Percentiles rank a stretch among this genome's conserved stretches.
phyloP scores from a whole-genome alignment of 2,797 vertebrate genomes.

The Mormyrops boulengeri region DNA sequence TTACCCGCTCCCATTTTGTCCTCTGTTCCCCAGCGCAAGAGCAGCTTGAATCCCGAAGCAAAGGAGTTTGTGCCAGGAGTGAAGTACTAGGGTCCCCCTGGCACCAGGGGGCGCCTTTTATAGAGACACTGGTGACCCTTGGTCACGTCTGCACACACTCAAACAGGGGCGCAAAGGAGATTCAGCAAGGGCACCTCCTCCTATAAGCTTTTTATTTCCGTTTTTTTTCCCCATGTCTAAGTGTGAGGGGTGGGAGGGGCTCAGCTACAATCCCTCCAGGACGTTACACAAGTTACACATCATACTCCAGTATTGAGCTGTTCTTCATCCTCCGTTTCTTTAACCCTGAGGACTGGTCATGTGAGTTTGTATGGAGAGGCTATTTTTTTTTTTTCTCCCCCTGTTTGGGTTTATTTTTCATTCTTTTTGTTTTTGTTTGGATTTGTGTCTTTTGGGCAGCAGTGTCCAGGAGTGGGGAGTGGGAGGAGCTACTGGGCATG shows the following conservation, averaged over 20 bases:
- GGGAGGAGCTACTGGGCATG: constrained; percentile 18
- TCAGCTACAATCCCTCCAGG: constrained; percentile 44
- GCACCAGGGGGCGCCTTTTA: constrained; percentile 55
- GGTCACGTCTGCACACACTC: constrained; percentile 51
- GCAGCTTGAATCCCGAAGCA: constrained; percentile 91
- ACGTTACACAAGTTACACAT: constrained; percentile 29
- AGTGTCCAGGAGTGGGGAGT: constrained; percentile 47
- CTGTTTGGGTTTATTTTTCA: constrained; percentile 33
- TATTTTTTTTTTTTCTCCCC: constrained; percentile 34
- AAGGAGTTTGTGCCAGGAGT: constrained; percentile 97
- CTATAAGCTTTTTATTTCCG: constrained; percentile 60
- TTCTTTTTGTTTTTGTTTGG: constrained; percentile 26
- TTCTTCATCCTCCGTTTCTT: constrained; percentile 3
- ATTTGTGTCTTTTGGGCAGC: constrained; percentile 49
- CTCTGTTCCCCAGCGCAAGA: constrained; percentile 79
- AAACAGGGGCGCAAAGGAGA: constrained; percentile 54
- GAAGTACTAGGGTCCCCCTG: constrained; percentile 79
- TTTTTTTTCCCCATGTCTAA: constrained; percentile 57
- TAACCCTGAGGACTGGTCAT: constrained; percentile 23
- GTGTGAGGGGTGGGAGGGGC: constrained; percentile 42
- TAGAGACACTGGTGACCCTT: constrained; percentile 42
- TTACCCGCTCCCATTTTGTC: not conserved
- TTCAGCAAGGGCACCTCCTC: constrained; percentile 57
- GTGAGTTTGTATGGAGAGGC: constrained; percentile 33
- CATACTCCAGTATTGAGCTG: constrained; percentile 31